These are phyloP conservation scores for Triplophysa rosa DNA, from an alignment of 2,113 vertebrate genomes.

Conservation along the genomic window DNA sequence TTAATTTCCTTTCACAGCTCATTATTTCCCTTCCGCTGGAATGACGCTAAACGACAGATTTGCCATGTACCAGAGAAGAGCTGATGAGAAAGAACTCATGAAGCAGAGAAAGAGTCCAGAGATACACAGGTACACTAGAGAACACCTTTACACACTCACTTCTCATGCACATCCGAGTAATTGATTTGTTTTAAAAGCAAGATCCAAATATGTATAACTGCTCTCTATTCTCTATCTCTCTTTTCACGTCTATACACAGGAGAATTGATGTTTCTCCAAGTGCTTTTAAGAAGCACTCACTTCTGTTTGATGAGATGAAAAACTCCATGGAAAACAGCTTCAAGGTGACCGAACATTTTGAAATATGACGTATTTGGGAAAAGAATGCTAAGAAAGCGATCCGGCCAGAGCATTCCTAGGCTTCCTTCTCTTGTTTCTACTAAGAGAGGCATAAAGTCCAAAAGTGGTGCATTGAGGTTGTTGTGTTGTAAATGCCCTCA, in stretches of 20 bases:
- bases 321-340: conserved; percentile 89
- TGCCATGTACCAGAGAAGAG: conserved; percentile 94
- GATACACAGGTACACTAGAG: conserved; percentile 91
- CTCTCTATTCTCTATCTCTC: not conserved
- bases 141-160: conserved; percentile 45
- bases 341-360: conserved; percentile 95
- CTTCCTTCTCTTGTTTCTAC: conserved; percentile 89
- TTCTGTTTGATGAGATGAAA: conserved; percentile 94
- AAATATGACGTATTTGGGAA: conserved; percentile 76
- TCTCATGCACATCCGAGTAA: not conserved
- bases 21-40: conserved; percentile 90
- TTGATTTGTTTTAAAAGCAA: not conserved
- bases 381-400: conserved; percentile 59
- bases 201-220: too few species aligned
- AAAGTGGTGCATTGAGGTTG: conserved; percentile 93
- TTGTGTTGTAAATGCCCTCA: conserved; percentile 92
- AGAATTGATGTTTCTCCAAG: conserved; percentile 99
- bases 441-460: conserved; percentile 90
- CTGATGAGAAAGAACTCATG: conserved; percentile 89
- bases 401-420: conserved; percentile 76
- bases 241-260: conserved; percentile 68
- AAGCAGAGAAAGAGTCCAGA: conserved; percentile 98
- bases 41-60: conserved; percentile 96
- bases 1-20: conserved; percentile 73
- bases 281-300: conserved; percentile 98